Conservation (phyloP, 2,888 invertebrate genomes). For the Erpobdella octoculata region DNA sequence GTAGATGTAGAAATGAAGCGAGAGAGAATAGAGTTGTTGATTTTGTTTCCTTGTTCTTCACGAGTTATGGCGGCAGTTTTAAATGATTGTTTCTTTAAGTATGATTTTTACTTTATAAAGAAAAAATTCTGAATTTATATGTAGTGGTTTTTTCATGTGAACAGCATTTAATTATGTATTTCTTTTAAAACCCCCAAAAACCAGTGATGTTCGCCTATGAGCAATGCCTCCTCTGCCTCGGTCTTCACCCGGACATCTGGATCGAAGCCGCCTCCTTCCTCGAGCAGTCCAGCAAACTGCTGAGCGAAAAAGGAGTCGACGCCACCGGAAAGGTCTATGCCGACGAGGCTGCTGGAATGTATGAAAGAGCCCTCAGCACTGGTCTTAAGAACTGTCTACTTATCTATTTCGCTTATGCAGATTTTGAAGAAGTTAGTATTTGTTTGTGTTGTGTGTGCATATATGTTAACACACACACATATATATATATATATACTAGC, state of each 20-base stretch:
- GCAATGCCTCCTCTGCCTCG: constrained; percentile 87
- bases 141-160: neutral
- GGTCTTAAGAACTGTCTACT: constrained; percentile 83
- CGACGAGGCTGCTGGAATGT: constrained; percentile 87
- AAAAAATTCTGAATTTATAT: neutral
- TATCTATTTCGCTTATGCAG: constrained; percentile 93
- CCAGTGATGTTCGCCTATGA: constrained; percentile 95
- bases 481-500: no score
- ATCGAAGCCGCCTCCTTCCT: constrained; percentile 88
- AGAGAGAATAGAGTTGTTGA: no score
- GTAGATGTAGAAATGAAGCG: no score
- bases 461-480: no score
- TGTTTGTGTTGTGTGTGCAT: neutral
- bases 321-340: constrained; percentile 81
- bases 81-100: no score
- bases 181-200: no score
- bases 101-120: neutral
- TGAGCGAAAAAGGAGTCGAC: constrained; percentile 76
- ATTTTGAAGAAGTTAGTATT: constrained; percentile 81
- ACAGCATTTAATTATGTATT: neutral
- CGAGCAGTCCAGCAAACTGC: constrained; percentile 82
- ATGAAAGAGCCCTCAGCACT: constrained; percentile 83
- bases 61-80: no score
- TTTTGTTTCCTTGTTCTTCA: no score
- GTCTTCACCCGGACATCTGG: constrained; percentile 98